Evolutionary conservation across 2,113 vertebrate genomes (phyloP), one percentile per base, ranked within the genome.

Genomic region (Bufo bufo): DNA sequence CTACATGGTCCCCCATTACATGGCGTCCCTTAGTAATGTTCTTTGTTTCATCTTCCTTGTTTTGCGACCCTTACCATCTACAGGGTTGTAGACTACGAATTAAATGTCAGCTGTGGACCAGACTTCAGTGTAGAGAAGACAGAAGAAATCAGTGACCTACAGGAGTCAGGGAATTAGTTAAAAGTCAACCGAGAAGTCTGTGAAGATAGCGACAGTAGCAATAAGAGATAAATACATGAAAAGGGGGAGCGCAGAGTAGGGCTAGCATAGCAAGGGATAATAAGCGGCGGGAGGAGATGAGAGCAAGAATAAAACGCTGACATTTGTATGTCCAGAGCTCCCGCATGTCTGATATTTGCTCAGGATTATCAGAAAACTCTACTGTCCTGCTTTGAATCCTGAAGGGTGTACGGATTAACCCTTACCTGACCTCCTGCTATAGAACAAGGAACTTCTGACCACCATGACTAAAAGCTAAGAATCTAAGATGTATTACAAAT

Each of bases 321-420:
- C 87, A 89, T 89, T 89, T 89, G 74, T 89, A 65, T 77, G 87
- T 89, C 87, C 87, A 49, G 72, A 78, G 81, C 82, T 89, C 81
- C 66, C 72, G 72, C 72, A 69, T 84, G 72, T 84, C 72, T 89
- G 87, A 89, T 89, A 89, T 89, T 89, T 89, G 16, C 87, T 78
- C 61, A 84, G 87, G 87, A 84, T 89, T 89, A 89, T 14, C 49
- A 77, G 69, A 66, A n/a, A 47, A 58, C 61, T 75, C 86, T 75
- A 33, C 71, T 75, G 23, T 66, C 59, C 82, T 52, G 59, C 87
- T 89, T 17, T 84, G 50, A 61, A 50, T 83, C 54, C 80, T 58
- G 72, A 49, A 69, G 72, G 82, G 72, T 54, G n/a, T 50, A 89
- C 13, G 65, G 16, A 1, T 89, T 89, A 89, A 89, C 87, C 47